Evolutionary conservation across 1,140 invertebrate species (phyloP), one percentile per base, ranked within the genome.

Genomic region (Heliconius hewitsoni): DNA sequence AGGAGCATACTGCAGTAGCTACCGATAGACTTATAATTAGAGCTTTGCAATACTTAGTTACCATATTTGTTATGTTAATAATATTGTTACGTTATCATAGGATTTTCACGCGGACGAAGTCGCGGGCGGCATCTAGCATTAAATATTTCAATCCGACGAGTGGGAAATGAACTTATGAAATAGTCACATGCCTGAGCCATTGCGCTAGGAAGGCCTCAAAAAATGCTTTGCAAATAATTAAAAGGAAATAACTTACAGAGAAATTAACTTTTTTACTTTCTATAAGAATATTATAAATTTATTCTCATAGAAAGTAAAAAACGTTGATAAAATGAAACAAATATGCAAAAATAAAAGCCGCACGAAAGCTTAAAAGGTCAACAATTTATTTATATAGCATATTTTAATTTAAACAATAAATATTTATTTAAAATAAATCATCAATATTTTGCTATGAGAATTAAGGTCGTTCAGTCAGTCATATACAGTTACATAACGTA

Each of bases 401-500:
- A 66, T 30, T 16, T 27, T 16, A 66, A 66, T 30, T 5, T 4
- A 66, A 30, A 66, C 13, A 5, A 66, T 16, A 30, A 66, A 66
- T 66, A 66, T 16, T 6, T 66, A 27, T 9, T 30, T 27, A 66
- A 23, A 11, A 66, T 66, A 66, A 16, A 0, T 66, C 57, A 66
- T 66, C 3, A 66, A 66, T 27, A 66, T 66, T 66, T 27, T 66
- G 13, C 13, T 66, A 27, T 30, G 60, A 66, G 27, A 30, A 66
- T 66, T 66, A 66, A 66, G 83, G 83, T 30, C 80, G 80, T 74
- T 85, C 82, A 77, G 83, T 84, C 74, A 86, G 84, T 74, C 74
- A 50, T 18, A 71, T 23, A 19, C 42, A 30, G 60, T 76, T 76
- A 76, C 75, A 76, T 76, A 71, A 76, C 60, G 27, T 30, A 27